Percentiles rank a stretch among this genome's conserved stretches.
These are phyloP conservation scores for Pemphredon lugubris DNA, from an alignment of 2,888 invertebrate species.

Conservation along the genomic window DNA sequence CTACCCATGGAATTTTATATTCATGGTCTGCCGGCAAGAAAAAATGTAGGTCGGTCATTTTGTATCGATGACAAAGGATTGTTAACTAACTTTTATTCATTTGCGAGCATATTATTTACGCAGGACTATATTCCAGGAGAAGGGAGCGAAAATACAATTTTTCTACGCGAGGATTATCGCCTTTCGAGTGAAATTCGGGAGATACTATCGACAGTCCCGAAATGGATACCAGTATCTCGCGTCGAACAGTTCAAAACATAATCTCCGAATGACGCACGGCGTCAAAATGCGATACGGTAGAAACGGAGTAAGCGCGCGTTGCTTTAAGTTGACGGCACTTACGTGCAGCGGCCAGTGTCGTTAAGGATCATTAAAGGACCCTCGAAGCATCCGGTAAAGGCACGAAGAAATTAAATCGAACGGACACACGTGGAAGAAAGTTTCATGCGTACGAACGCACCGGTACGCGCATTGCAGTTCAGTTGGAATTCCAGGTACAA, in stretches of 20 bases:
- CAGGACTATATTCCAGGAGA: too few relatives aligned
- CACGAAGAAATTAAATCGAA: constrained; percentile 57
- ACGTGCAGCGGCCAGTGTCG: constrained; percentile 44
- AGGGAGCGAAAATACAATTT: too few relatives aligned
- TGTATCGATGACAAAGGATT: too few relatives aligned
- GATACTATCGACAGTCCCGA: too few relatives aligned
- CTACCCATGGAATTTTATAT: not conserved
- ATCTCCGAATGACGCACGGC: constrained; percentile 18
- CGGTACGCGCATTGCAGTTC: constrained; percentile 3
- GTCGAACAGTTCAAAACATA: not conserved
- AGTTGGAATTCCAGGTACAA: not conserved
- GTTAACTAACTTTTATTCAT: too few relatives aligned
- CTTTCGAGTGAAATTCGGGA: too few relatives aligned
- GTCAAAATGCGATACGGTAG: constrained; percentile 29
- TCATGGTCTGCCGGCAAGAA: not conserved
- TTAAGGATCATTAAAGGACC: constrained; percentile 59
- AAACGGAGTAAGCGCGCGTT: constrained; percentile 29
- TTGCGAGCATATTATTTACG: too few relatives aligned
- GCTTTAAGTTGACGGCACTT: constrained; percentile 46
- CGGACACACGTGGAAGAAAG: constrained; percentile 24
- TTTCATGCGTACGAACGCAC: constrained; percentile 19
- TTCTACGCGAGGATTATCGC: too few relatives aligned
- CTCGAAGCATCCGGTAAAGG: constrained; percentile 60
- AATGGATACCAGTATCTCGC: too few relatives aligned
- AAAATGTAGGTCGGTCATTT: too few relatives aligned